Evolutionary conservation across 2,797 vertebrate genomes (phyloP), one percentile per base, ranked within the genome.

Genomic region (Corythornis leucogaster): DNA sequence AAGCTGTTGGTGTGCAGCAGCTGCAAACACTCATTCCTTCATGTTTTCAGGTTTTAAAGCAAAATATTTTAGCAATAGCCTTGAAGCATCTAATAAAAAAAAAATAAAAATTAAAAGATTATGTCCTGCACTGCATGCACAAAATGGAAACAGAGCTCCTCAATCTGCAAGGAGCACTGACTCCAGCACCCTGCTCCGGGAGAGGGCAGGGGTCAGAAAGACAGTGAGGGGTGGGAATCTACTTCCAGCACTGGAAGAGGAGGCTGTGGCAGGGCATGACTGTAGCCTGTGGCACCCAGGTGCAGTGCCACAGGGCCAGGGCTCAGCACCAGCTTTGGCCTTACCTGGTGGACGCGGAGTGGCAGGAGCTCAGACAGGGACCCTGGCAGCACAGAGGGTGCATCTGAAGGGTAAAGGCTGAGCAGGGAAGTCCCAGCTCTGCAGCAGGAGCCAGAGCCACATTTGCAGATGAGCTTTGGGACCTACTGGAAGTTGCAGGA

Each of bases 311-410:
- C 79, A 31, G 71, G 46, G 6, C 28, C 63, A 3, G 43, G 17
- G 53, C 43, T 26, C 28, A 48, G 53, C 11, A 1, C 21, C 26
- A 26, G 5, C 58, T 46, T 31, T 13, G 5, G 12, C 22, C 20
- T 22, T 70, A 68, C 82, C 91, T 85, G 0, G 1, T 2, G n/a
- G 2, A 15, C 28, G 21, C 83, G 69, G 88, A 50, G 45, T 4
- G 5, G 50, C 20, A 13, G 0, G 5, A 58, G 86, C 2, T 13
- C 70, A 1, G 17, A 4, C 1, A 9, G 0, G 8, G 67, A 54
- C 8, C 0, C 71, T 42, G 92, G 81, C 75, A 55, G 91, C 84
- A 76, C 78, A 58, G 16, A 54, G 55, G 0, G 51, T 64, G 90
- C 63, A 57, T 2, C 3, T 0, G 6, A 0, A 11, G 4, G 87